Evolutionary conservation across 2,888 invertebrate genomes (phyloP), one percentile per base, ranked within the genome.

Genomic region (Agrochola litura): DNA sequence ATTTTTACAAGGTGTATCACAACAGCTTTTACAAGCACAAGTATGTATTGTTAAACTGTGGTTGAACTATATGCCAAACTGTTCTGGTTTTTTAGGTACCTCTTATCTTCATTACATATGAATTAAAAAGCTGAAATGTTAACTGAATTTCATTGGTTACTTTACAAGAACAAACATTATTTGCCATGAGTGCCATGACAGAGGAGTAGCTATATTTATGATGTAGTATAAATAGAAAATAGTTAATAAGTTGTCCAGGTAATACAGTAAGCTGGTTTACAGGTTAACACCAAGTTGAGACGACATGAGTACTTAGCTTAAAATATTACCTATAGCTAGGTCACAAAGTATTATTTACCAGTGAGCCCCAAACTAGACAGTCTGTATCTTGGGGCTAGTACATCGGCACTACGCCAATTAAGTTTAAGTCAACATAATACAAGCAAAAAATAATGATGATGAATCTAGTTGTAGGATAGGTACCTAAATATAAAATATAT

Each of bases 11-110:
- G 99, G 98, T 82, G 98, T 99, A 71, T 99, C 99, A 6, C 97
- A 99, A 43, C 99, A 99, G 95, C 97, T 99, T 41, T 96, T 97
- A 82, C 99, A 99, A 78, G 99, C 99, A 66, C 97, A 98, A 90
- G 99, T 99, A 96, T 96, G 97, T 95, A 71, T 72, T 76, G 1
- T 16, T 81, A 14, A 49, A 37, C 46, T 41, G 19, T 61, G 22
- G 22, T 22, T 37, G 19, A 65, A 43, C 43, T 65, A 12, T 19
- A 43, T 0, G 16, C 65, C n/a, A 37, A 37, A 37, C 37, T 37
- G 37, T 3, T 37, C 37, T 37, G 37, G 37, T 37, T 37, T 37
- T 37, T 37, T 37, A 37, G 37, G 3, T 37, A 37, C 16, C 8
- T 25, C 25, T 60, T 60, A 16, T 16, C 8, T 60, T 60, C 25